Percentiles rank a stretch among this genome's conserved stretches.
phyloP scores from a whole-genome alignment of 1,140 invertebrate species.

The Tetranychus cinnabarinus region DNA sequence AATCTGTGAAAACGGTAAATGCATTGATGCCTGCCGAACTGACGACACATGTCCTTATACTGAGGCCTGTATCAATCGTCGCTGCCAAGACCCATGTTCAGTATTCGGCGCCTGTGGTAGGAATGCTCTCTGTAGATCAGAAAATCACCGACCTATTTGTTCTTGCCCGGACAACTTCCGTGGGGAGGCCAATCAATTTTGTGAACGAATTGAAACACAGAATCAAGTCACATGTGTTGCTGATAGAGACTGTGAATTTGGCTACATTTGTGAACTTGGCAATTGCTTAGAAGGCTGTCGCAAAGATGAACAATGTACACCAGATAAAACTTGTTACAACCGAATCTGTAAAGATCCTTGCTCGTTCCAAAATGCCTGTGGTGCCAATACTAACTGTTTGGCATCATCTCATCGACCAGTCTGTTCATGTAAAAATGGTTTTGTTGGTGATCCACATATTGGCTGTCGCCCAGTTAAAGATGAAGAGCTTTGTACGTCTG shows the following conservation, averaged over 20 bases:
- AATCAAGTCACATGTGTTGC: slow-evolving; percentile 7
- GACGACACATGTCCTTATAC: slow-evolving; percentile 49
- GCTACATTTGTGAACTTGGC: slow-evolving; percentile 16
- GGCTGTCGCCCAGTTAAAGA: slow-evolving; percentile 6
- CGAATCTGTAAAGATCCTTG: too few relatives aligned
- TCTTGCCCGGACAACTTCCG: slow-evolving; percentile 47
- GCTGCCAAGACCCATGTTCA: slow-evolving; percentile 60
- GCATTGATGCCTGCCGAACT: slow-evolving; percentile 40
- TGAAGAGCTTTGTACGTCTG: slow-evolving; percentile 34
- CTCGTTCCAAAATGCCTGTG: slow-evolving; percentile 26
- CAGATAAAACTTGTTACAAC: too few relatives aligned
- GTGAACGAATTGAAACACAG: slow-evolving; percentile 27
- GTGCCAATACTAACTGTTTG: slow-evolving; percentile 60
- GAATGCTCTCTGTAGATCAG: slow-evolving; percentile 53
- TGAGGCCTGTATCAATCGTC: slow-evolving; percentile 53
- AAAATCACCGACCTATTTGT: slow-evolving; percentile 47
- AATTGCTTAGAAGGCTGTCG: slow-evolving; percentile 33
- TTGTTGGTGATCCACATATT: slow-evolving; percentile 11
- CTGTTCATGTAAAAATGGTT: slow-evolving; percentile 33
- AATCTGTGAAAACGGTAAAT: slow-evolving; percentile 15
- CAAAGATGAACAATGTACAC: too few relatives aligned
- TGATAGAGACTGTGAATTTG: not conserved
- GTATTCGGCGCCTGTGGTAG: slow-evolving; percentile 37
- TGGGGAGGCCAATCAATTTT: slow-evolving; percentile 50
- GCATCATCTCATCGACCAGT: slow-evolving; percentile 40